Percentiles rank a stretch among this genome's conserved stretches.
Evolutionary conservation across 2,113 vertebrate species (phyloP).

Genomic region (Petromus typicus): DNA sequence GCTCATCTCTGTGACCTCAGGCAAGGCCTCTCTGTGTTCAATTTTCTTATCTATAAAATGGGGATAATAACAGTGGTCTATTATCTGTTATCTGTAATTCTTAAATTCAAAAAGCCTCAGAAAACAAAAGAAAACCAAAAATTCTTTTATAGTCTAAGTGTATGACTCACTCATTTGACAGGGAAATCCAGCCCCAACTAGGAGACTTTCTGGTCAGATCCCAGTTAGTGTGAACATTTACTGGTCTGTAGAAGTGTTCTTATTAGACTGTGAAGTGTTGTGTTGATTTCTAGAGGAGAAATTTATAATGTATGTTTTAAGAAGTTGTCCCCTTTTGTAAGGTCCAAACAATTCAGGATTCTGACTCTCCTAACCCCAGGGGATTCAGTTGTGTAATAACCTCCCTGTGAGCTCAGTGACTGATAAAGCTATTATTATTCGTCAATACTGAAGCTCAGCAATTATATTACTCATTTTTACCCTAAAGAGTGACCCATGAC

Average conservation of each 20-base stretch:
- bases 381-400: conserved; percentile 41
- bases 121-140: not conserved
- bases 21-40: not conserved
- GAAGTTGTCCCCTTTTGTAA: conserved; percentile 31
- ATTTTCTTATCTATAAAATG: conserved; percentile 62
- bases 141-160: not conserved
- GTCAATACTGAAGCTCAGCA: not conserved
- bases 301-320: not conserved
- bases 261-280: not conserved
- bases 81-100: conserved; percentile 48
- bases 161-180: not conserved
- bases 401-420: not conserved
- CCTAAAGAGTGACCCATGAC: not conserved
- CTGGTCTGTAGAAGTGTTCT: not conserved
- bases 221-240: not conserved
- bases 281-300: not conserved
- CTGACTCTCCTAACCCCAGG: conserved; percentile 32
- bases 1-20: not conserved
- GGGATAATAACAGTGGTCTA: not conserved
- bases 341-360: not conserved
- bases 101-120: conserved; percentile 54
- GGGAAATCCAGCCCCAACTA: not conserved
- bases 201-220: not conserved
- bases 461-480: not conserved
- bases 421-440: not conserved